These are phyloP conservation scores for Thymallus thymallus DNA, from an alignment of 2,113 vertebrate species.

Conservation along the genomic window DNA sequence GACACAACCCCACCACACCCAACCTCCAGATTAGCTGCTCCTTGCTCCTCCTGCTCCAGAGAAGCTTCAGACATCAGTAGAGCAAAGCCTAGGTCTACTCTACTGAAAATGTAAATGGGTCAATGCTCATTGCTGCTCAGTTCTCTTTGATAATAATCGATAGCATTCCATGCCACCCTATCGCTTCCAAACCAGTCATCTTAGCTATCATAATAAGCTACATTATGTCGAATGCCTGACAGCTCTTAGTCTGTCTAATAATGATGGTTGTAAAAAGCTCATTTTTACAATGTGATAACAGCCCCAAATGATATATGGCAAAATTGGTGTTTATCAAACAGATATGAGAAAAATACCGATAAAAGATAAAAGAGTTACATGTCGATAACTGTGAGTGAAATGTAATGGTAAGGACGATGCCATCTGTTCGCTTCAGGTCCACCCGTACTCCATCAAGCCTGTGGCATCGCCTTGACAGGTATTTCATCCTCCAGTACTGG, in stretches of 20 bases:
- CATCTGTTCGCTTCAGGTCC: not conserved
- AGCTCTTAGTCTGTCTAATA: not conserved
- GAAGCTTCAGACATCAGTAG: conserved; percentile 26
- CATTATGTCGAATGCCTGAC: not conserved
- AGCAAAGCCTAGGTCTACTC: not conserved
- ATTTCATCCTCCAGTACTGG: not conserved
- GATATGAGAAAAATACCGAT: not conserved
- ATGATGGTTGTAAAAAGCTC: not conserved
- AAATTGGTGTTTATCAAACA: not conserved
- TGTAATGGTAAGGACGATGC: not conserved
- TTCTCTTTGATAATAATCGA: conserved; percentile 27
- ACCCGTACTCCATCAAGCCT: too few species aligned
- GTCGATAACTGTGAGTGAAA: not conserved
- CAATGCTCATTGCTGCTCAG: conserved; percentile 49
- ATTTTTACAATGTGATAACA: too few species aligned
- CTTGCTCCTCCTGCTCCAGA: too few species aligned
- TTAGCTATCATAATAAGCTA: not conserved
- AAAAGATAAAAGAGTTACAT: not conserved
- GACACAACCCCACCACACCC: conserved; percentile 17
- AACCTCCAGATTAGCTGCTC: not conserved
- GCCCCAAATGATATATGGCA: not conserved
- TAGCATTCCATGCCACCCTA: not conserved
- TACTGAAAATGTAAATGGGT: conserved; percentile 42
- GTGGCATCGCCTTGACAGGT: not conserved
- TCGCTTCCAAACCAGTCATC: not conserved